A percentile compares a stretch with the other conserved stretches of the same genome.
phyloP scores from a whole-genome alignment of 2,113 vertebrate species.

The Hucho hucho region DNA sequence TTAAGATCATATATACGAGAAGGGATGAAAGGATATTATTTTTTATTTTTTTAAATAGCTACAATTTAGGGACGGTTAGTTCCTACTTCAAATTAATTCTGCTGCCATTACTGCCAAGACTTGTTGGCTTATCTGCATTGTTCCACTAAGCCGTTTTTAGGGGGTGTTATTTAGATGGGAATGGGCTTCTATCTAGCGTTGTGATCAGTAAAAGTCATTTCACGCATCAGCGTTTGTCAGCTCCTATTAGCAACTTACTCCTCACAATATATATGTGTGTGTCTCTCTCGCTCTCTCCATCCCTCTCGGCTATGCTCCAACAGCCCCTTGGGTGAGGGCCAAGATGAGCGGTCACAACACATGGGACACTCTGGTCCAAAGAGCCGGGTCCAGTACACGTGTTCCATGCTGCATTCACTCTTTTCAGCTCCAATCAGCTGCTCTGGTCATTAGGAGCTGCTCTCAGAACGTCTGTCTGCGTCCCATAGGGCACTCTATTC shows the following conservation, averaged over 20 bases:
- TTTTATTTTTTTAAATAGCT: too few species aligned
- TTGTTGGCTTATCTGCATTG: slow-evolving; percentile 44
- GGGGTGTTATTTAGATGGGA: slow-evolving; percentile 54
- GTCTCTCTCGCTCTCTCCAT: background rate
- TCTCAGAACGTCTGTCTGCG: background rate
- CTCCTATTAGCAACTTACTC: slow-evolving; percentile 64
- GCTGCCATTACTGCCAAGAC: slow-evolving; percentile 41
- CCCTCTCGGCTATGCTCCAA: slow-evolving; percentile 24
- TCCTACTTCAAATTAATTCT: slow-evolving; percentile 24
- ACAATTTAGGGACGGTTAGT: slow-evolving; percentile 18
- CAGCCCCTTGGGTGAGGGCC: slow-evolving; percentile 10
- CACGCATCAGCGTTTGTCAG: slow-evolving; percentile 62
- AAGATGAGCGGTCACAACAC: slow-evolving; percentile 24
- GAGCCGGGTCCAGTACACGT: slow-evolving; percentile 23
- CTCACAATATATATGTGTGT: slow-evolving; percentile 10
- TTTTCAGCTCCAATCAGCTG: slow-evolving; percentile 23
- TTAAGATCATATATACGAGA: slow-evolving; percentile 3
- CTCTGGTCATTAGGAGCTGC: slow-evolving; percentile 34
- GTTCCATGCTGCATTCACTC: slow-evolving; percentile 34
- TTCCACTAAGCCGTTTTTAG: slow-evolving; percentile 27
- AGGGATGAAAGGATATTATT: slow-evolving; percentile 14
- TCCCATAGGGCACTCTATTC: too few species aligned
- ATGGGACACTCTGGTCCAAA: slow-evolving; percentile 36
- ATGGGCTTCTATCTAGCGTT: slow-evolving; percentile 51
- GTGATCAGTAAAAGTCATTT: slow-evolving; percentile 68